Evolutionary conservation across 2,888 invertebrate genomes (phyloP), one percentile per base, ranked within the genome.

Genomic region (Dyspetes luteomarginatus): DNA sequence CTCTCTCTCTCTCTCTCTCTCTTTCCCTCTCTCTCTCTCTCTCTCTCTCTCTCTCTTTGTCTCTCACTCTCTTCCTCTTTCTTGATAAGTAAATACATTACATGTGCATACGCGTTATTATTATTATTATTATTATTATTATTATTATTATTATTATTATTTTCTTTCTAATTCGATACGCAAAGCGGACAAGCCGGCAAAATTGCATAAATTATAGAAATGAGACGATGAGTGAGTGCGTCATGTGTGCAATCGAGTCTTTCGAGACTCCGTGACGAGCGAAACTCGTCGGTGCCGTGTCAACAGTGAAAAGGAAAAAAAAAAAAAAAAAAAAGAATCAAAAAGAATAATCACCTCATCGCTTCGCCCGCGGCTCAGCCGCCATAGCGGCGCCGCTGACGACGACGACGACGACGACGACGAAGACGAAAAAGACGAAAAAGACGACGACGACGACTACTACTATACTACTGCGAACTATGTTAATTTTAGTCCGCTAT

Each of bases 401-500:
- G 41, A 3, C 36, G 5, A 28, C 30, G 12, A 28, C 12, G 12
- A 36, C 36, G 36, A 12, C 12, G 78, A 78, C 84, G 83, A 85
- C 85, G 85, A 74, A 84, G 22, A 15, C 60, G 41, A 3, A 17
- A 3, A 28, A 17, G 12, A 28, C 12, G 12, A 36, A 7, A 12
- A 12, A 2, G 22, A 15, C 60, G 41, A 3, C 36, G 5, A 28
- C 30, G 12, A 28, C 12, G 12, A 36, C 36, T 7, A 12, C 12
- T 83, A 82, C 84, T 85, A 78, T 85, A 81, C 62, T 58, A 30
- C n/a, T n/a, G n/a, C n/a, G n/a, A n/a, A n/a, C n/a, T n/a, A n/a
- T 77, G 84, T 79, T 88, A 88, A 88, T 88, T 88, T 87, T 87
- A 86, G 87, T 82, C 55, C 82, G 69, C 65, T 83, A 85, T 89